Conservation (phyloP, 2,888 invertebrate species). For the Thymelicus lineola region DNA sequence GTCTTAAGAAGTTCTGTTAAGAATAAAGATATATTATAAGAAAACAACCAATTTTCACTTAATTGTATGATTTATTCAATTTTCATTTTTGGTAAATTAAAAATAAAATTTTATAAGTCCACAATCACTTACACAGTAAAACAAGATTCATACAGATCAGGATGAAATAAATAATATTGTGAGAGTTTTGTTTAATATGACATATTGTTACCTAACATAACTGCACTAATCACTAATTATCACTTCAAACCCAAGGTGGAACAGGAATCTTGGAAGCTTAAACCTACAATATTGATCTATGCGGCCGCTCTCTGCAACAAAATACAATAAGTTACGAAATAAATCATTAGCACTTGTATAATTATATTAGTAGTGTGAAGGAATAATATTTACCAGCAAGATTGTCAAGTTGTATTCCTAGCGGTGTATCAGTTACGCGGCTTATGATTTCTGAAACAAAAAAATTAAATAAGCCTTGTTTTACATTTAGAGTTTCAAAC, state of each 20-base stretch:
- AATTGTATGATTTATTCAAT: slow-evolving; percentile 79
- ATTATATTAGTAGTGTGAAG: background rate
- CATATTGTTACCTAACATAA: slow-evolving; percentile 76
- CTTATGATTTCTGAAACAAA: slow-evolving; percentile 79
- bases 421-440: slow-evolving; percentile 63
- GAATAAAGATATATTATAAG: slow-evolving; percentile 35
- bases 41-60: slow-evolving; percentile 54
- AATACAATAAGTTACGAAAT: slow-evolving; percentile 45
- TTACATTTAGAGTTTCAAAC: too few species aligned
- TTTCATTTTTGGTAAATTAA: slow-evolving; percentile 84
- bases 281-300: slow-evolving; percentile 78
- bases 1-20: too few species aligned
- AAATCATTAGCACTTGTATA: background rate
- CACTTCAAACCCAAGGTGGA: slow-evolving; percentile 82
- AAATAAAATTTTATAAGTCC: slow-evolving; percentile 80
- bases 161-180: slow-evolving; percentile 82
- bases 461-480: slow-evolving; percentile 8
- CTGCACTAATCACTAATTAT: slow-evolving; percentile 81
- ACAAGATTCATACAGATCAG: slow-evolving; percentile 83
- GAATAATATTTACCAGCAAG: slow-evolving; percentile 65
- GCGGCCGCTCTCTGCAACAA: slow-evolving; percentile 76
- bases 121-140: slow-evolving; percentile 80
- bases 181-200: slow-evolving; percentile 76
- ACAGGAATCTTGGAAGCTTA: slow-evolving; percentile 82
- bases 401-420: slow-evolving; percentile 60